Base-by-base conservation (phyloP, 2,888 invertebrate species). In the Brassicogethes aeneus region DNA sequence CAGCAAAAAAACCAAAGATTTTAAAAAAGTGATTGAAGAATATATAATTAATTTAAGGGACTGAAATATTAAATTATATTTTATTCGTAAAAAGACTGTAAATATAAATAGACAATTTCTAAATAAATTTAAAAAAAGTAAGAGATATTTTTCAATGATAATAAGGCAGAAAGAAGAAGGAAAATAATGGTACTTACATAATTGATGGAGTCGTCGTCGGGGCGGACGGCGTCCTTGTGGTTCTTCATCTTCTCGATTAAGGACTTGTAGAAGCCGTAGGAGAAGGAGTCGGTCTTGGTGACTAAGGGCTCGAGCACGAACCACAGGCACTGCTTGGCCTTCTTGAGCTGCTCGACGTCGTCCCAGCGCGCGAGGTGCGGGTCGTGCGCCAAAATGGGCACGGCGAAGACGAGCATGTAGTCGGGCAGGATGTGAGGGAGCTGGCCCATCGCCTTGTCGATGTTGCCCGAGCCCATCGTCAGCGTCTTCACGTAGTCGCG, bases 351-450 rank as follows among this genome's bases (percentile, higher is more conserved):
- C 15, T 74, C 70, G 13, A 85, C 74, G 61, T 90, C 86, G 57
- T 85, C 80, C 68, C 84, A 79, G 49, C 79, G 74, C 37, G 82
- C 83, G 64, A 86, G 89, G 52, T 80, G 77, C 3, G 91, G 87
- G 69, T 93, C 89, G 66, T 96, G 94, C n/a, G 95, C 87, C 43
- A 97, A 74, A 38, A 97, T 80, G 36, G 96, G 92, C 53, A 96
- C 85, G n/a, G 93, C 89, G 70, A 95, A 96, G 51, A 94, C 91
- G 60, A 97, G 72, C 84, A 94, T 93, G 66, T 95, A 96, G 72
- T 97, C 97, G 39, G 97, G 96, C 68, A 95, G 73, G 65, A 92
- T 89, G 67, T 88, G 86, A 31, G 87, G 82, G 62, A 90, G 70
- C 71, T 90, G 88, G 50, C 80, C 74, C 61, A 81, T 72, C 0